These are phyloP conservation scores for Coremacera marginata DNA, from an alignment of 2,888 invertebrate genomes.

Conservation along the genomic window DNA sequence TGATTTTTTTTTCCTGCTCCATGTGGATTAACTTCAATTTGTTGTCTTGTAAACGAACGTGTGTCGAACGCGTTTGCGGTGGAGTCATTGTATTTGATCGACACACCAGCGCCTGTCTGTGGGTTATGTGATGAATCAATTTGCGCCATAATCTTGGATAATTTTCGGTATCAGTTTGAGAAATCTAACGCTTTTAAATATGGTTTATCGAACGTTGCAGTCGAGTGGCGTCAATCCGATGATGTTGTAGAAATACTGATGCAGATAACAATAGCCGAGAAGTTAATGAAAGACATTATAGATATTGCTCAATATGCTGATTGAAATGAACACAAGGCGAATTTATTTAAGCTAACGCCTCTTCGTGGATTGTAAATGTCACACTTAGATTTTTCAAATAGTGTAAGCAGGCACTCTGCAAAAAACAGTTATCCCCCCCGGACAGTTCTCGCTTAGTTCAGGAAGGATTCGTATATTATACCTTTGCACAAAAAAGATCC, in stretches of 20 bases:
- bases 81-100: background rate
- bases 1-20: background rate
- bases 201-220: background rate
- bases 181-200: constrained; percentile 45
- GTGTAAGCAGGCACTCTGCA: too few species aligned
- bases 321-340: too few species aligned
- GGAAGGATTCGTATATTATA: too few species aligned
- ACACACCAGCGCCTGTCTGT: constrained; percentile 33
- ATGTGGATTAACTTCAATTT: constrained; percentile 22
- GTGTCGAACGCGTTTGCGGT: background rate
- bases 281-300: too few species aligned
- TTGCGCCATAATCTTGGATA: constrained; percentile 53
- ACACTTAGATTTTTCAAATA: too few species aligned
- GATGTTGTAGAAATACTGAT: background rate
- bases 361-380: too few species aligned
- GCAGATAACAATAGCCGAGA: too few species aligned
- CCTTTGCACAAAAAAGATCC: too few species aligned
- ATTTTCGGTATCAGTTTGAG: constrained; percentile 53
- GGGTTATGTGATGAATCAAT: constrained; percentile 50
- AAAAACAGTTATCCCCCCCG: too few species aligned
- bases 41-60: background rate
- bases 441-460: too few species aligned
- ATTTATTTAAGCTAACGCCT: too few species aligned
- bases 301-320: too few species aligned
- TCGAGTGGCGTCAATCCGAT: constrained; percentile 5